These are phyloP conservation scores for Luehdorfia chinensis DNA, from an alignment of 1,140 invertebrate genomes.

Conservation along the genomic window DNA sequence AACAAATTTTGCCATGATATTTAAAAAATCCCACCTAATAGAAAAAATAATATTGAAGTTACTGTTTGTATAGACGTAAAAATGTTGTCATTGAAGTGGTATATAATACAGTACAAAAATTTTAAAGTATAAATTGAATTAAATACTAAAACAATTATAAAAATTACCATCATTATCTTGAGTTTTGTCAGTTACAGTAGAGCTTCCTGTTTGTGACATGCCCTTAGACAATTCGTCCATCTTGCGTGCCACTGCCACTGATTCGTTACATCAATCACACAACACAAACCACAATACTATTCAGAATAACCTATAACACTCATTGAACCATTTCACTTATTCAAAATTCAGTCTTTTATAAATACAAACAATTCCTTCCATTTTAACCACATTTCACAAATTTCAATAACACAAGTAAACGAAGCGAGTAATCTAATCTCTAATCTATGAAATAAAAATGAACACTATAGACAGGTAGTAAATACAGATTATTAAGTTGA, in stretches of 20 bases:
- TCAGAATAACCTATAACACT: slow-evolving; percentile 42
- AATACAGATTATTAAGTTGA: background rate
- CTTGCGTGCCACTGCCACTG: slow-evolving; percentile 70
- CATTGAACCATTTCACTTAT: slow-evolving; percentile 47
- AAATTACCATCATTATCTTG: slow-evolving; percentile 67
- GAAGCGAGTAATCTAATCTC: slow-evolving; percentile 34
- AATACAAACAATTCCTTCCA: slow-evolving; percentile 53
- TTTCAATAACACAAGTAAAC: slow-evolving; percentile 50
- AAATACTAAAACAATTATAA: slow-evolving; percentile 19
- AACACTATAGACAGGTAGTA: slow-evolving; percentile 4
- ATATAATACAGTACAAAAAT: too few species aligned
- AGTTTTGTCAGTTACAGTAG: slow-evolving; percentile 70
- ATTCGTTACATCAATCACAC: slow-evolving; percentile 72
- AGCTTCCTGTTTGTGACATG: slow-evolving; percentile 76
- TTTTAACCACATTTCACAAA: slow-evolving; percentile 62
- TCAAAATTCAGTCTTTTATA: slow-evolving; percentile 47
- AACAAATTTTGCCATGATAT: too few species aligned
- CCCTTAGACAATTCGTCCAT: slow-evolving; percentile 76
- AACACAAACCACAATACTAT: slow-evolving; percentile 60
- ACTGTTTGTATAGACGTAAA: too few species aligned
- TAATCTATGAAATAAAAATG: slow-evolving; percentile 23
- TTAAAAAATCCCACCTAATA: too few species aligned
- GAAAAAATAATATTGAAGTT: too few species aligned
- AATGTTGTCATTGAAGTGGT: too few species aligned
- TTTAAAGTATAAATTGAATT: too few species aligned